phyloP scores from a whole-genome alignment of 2,888 invertebrate genomes.

The Drosophila birchii region DNA sequence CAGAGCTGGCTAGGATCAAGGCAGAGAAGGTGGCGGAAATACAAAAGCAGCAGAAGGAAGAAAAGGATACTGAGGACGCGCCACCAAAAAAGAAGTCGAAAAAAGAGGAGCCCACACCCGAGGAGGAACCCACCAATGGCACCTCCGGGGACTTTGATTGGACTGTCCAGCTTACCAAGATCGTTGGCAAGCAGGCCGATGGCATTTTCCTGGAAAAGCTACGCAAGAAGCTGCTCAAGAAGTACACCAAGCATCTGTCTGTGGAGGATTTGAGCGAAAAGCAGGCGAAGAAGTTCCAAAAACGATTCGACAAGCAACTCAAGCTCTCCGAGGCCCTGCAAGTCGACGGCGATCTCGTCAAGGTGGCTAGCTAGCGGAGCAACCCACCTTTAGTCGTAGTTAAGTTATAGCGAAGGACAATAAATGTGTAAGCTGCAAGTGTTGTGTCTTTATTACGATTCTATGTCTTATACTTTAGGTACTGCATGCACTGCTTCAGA shows the following conservation, averaged over 20 bases:
- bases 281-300: conserved; percentile 87
- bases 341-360: conserved; percentile 87
- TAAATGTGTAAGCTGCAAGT: conserved; percentile 54
- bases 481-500: conserved; percentile 60
- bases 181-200: conserved; percentile 83
- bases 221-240: conserved; percentile 90
- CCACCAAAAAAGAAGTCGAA: conserved; percentile 62
- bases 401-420: conserved; percentile 46
- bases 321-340: conserved; percentile 87
- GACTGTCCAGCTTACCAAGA: conserved; percentile 57
- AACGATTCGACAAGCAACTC: conserved; percentile 90
- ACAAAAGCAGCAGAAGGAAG: conserved; percentile 13
- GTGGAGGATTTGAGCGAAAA: conserved; percentile 84
- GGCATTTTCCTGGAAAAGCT: conserved; percentile 90
- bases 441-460: not conserved
- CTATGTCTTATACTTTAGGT: conserved; percentile 47
- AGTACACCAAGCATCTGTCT: conserved; percentile 85
- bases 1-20: conserved; percentile 54
- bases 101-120: conserved; percentile 27
- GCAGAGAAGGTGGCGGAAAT: conserved; percentile 38
- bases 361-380: conserved; percentile 51
- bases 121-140: conserved; percentile 21
- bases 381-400: conserved; percentile 9
- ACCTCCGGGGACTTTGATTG: conserved; percentile 71
- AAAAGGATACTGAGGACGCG: conserved; percentile 36